phyloP scores from a whole-genome alignment of 2,797 vertebrate species.

The Amblyopsis hoosieri region DNA sequence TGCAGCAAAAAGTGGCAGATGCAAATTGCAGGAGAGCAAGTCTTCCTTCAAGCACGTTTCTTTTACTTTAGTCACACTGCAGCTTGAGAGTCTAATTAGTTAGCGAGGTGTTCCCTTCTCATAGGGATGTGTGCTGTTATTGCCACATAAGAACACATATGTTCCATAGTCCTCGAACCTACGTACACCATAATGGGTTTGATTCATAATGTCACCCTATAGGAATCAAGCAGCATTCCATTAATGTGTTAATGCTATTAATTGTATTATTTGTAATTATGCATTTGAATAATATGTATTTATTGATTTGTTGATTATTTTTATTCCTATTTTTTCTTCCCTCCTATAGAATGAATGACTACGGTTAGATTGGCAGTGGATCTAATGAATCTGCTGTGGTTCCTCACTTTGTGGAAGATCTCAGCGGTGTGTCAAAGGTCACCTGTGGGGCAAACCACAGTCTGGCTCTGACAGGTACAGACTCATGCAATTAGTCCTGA shows the following conservation, averaged over 20 bases:
- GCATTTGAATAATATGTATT: constrained; percentile 34
- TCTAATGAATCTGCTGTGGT: constrained; percentile 38
- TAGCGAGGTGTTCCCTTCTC: constrained; percentile 74
- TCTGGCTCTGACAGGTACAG: constrained; percentile 55
- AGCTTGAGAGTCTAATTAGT: constrained; percentile 78
- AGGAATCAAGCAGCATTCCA: constrained; percentile 13
- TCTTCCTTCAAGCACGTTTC: constrained; percentile 77
- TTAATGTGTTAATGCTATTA: background rate
- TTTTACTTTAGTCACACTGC: constrained; percentile 72
- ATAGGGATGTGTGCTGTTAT: constrained; percentile 68
- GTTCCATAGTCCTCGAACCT: constrained; percentile 54
- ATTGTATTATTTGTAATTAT: background rate
- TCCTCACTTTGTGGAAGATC: constrained; percentile 48
- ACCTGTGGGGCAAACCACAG: constrained; percentile 61
- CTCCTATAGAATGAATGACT: constrained; percentile 50
- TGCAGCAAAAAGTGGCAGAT: constrained; percentile 88
- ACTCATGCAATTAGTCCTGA: background rate
- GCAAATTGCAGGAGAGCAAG: constrained; percentile 76
- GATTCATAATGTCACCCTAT: constrained; percentile 54
- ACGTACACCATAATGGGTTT: constrained; percentile 49
- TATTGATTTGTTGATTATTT: constrained; percentile 45
- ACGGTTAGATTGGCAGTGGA: constrained; percentile 51
- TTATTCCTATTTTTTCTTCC: constrained; percentile 21
- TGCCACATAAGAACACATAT: constrained; percentile 67
- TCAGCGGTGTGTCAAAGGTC: constrained; percentile 55